Conservation (phyloP, 2,888 invertebrate species). For the Drosophila sordidula region DNA sequence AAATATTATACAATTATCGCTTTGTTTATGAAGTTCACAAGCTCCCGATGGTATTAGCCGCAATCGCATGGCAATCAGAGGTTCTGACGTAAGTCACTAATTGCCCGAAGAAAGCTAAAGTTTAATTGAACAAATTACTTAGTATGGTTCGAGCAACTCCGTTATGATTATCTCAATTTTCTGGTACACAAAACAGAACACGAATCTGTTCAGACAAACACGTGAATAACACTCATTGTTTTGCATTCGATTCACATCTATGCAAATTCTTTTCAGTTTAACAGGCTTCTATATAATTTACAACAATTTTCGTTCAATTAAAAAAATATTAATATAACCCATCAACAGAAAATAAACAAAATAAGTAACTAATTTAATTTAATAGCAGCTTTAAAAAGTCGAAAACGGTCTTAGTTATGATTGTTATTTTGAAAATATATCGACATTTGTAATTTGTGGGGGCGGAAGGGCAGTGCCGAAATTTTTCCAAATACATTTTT, state of each 20-base stretch:
- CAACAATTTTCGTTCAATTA: no score
- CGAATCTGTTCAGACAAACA: neutral
- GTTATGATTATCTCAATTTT: slow-evolving; percentile 5
- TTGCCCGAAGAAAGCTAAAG: slow-evolving; percentile 5
- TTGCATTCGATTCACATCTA: neutral
- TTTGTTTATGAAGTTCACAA: slow-evolving; percentile 32
- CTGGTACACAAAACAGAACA: slow-evolving; percentile 1
- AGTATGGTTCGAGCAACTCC: slow-evolving; percentile 1
- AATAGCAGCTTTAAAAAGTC: no score
- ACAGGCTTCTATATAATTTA: no score
- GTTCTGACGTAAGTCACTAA: slow-evolving; percentile 26
- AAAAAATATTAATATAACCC: no score
- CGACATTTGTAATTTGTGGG: no score
- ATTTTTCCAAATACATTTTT: no score
- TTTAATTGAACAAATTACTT: slow-evolving; percentile 10
- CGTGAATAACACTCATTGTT: slow-evolving; percentile 12
- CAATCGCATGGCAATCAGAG: neutral
- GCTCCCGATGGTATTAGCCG: slow-evolving; percentile 2
- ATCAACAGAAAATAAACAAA: no score
- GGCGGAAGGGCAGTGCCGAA: no score
- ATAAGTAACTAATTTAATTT: no score
- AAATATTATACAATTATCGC: slow-evolving; percentile 16
- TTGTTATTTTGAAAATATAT: no score
- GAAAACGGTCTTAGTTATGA: no score
- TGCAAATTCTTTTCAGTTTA: neutral